phyloP scores from a whole-genome alignment of 2,113 vertebrate species.

The Aleadryas rufinucha region DNA sequence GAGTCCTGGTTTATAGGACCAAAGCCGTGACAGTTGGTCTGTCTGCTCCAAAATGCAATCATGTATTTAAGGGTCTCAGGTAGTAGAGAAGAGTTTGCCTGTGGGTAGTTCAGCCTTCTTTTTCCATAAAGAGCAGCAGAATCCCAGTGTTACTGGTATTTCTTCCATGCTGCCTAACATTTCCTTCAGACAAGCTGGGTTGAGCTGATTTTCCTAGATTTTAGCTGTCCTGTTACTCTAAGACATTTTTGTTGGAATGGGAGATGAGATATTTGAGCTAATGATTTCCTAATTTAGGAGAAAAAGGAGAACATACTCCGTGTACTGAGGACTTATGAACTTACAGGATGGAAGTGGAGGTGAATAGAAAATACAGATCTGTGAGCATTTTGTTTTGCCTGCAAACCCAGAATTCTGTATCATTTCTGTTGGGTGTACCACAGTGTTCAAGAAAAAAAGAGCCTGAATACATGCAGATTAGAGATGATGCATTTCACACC shows the following conservation, averaged over 20 bases:
- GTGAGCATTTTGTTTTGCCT: neutral
- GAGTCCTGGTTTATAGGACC: neutral
- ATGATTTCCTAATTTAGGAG: neutral
- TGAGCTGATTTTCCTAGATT: neutral
- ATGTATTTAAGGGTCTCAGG: neutral
- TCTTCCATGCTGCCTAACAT: neutral
- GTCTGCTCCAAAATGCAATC: neutral
- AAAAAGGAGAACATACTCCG: neutral
- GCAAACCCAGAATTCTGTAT: neutral
- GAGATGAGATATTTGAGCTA: neutral
- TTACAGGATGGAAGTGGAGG: neutral
- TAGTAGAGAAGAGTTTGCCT: neutral
- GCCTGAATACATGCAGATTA: neutral
- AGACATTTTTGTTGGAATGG: neutral
- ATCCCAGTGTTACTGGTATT: neutral
- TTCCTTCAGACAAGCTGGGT: neutral
- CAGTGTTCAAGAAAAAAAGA: neutral
- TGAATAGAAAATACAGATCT: neutral
- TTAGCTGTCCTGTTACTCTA: neutral
- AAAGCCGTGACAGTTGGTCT: neutral
- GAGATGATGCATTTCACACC: neutral
- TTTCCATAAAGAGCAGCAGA: neutral
- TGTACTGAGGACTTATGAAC: neutral
- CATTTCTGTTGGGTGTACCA: neutral
- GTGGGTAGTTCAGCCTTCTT: neutral